A percentile compares a stretch with the other conserved stretches of the same genome.
Conservation (phyloP, 2,797 vertebrate species). For the Synaphobranchus kaupii region DNA sequence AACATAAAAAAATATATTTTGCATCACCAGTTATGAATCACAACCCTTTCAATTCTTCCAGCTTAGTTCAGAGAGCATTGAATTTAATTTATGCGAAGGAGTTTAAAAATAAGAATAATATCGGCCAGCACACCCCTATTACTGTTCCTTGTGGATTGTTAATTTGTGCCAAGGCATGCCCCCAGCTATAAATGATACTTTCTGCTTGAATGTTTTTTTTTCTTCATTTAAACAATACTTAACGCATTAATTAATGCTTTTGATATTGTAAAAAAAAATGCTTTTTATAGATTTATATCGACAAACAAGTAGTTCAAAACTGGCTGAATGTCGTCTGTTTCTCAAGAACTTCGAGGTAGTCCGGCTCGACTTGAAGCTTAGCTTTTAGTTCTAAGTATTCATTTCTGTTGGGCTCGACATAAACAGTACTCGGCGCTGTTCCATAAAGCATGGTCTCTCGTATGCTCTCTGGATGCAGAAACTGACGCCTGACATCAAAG, state of each 20-base stretch:
- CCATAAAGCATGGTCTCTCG: constrained; percentile 92
- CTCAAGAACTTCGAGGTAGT: constrained; percentile 98
- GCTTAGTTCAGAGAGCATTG: constrained; percentile 63
- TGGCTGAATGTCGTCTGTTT: constrained; percentile 98
- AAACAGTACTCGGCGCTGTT: constrained; percentile 87
- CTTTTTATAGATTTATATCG: constrained; percentile 76
- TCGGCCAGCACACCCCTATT: constrained; percentile 86
- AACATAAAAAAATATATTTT: constrained; percentile 82
- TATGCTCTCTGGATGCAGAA: constrained; percentile 84
- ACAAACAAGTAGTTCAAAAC: constrained; percentile 76
- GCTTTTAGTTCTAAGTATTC: constrained; percentile 98
- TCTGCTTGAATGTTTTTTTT: constrained; percentile 14
- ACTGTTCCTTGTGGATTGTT: constrained; percentile 72
- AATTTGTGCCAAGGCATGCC: constrained; percentile 91
- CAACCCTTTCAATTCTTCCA: constrained; percentile 65
- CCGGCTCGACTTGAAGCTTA: constrained; percentile 95
- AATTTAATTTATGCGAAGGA: constrained; percentile 71
- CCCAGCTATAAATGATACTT: constrained; percentile 60
- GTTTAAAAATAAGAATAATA: constrained; percentile 74
- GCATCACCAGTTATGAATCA: constrained; percentile 70
- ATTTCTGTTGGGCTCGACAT: constrained; percentile 92
- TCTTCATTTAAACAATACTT: constrained; percentile 8
- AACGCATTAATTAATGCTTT: constrained; percentile 19
- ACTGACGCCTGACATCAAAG: constrained; percentile 87
- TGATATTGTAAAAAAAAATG: constrained; percentile 56